These are phyloP conservation scores for Zootoca vivipara DNA, from an alignment of 2,113 vertebrate species.

Conservation along the genomic window DNA sequence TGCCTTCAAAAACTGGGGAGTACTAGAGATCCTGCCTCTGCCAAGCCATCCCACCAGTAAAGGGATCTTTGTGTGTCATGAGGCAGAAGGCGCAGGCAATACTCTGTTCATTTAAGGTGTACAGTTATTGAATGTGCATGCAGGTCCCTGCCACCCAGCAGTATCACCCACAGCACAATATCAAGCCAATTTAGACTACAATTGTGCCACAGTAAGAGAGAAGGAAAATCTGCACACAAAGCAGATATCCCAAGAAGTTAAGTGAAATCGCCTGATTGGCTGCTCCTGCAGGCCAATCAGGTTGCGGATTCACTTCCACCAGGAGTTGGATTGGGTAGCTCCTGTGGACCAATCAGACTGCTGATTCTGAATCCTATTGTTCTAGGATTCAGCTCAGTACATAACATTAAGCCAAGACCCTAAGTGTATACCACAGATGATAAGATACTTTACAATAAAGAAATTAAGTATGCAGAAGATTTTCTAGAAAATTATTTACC, in stretches of 20 bases:
- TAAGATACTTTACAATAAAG: neutral
- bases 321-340: no score
- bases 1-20: neutral
- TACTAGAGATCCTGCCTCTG: neutral
- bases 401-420: neutral
- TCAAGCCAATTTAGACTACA: neutral
- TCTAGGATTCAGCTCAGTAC: no score
- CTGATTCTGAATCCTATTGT: no score
- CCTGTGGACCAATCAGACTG: no score
- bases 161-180: neutral
- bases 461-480: neutral
- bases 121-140: neutral
- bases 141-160: no score
- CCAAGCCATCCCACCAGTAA: neutral
- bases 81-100: neutral
- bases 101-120: neutral
- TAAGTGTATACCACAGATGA: neutral
- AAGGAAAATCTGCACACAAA: neutral
- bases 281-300: no score
- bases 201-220: neutral
- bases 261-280: no score
- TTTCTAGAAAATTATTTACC: neutral
- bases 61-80: neutral
- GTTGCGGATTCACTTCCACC: no score
- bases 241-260: neutral